A percentile compares a stretch with the other conserved stretches of the same genome.
Conservation (phyloP, 2,888 invertebrate species). For the Molorchus minor region DNA sequence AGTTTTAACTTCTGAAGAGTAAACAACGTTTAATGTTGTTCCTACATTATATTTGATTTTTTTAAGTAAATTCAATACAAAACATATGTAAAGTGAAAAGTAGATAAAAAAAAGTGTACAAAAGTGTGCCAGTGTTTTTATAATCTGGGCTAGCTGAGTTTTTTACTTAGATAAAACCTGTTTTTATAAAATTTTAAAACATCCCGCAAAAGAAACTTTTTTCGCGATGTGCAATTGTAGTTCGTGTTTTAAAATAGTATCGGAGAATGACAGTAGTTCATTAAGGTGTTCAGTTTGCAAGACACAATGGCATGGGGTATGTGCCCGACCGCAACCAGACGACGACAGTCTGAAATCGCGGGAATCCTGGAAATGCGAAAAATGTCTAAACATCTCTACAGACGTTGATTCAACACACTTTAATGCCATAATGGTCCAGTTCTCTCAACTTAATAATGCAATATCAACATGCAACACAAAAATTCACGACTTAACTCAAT, state of each 20-base stretch:
- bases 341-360: neutral
- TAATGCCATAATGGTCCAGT: constrained; percentile 7
- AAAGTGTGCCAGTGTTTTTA: no score
- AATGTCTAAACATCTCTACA: no score
- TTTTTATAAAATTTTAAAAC: neutral
- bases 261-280: constrained; percentile 4
- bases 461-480: neutral
- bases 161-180: no score
- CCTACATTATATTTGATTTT: no score
- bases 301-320: constrained; percentile 10
- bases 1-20: no score
- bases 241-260: constrained; percentile 4
- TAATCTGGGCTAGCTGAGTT: no score
- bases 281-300: constrained; percentile 3
- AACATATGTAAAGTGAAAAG: no score
- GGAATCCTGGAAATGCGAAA: constrained; percentile 7
- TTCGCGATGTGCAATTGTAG: constrained; percentile 7
- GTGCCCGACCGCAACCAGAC: constrained; percentile 9
- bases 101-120: no score
- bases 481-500: no score
- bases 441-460: neutral
- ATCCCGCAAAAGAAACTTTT: neutral
- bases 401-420: no score
- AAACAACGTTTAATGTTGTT: no score
- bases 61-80: no score